Percentiles rank a stretch among this genome's conserved stretches.
Conservation (phyloP, 2,113 vertebrate genomes). For the Callionymus lyra region DNA sequence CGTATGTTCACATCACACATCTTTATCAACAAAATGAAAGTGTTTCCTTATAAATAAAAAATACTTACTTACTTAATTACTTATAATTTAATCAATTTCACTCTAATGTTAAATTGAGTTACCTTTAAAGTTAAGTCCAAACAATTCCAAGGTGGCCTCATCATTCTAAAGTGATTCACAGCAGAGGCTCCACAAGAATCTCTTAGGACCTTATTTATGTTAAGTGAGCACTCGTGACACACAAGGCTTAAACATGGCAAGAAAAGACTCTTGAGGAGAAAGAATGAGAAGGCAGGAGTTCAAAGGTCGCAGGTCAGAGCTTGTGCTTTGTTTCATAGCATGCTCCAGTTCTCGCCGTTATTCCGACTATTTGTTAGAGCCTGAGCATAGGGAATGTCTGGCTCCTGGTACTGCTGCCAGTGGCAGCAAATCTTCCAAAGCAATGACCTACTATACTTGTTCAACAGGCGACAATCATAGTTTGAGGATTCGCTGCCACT, state of each 20-base stretch:
- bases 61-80: no score
- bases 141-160: no score
- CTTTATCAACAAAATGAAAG: no score
- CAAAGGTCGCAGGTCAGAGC: conserved; percentile 22
- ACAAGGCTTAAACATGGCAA: neutral
- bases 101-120: no score
- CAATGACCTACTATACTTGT: conserved; percentile 37
- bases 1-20: no score
- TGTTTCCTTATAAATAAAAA: no score
- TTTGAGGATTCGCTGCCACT: conserved; percentile 10
- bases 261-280: conserved; percentile 6
- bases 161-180: no score
- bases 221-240: conserved; percentile 5
- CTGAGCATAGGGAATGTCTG: conserved; percentile 30
- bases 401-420: conserved; percentile 23
- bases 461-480: conserved; percentile 39
- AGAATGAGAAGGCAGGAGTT: conserved; percentile 12
- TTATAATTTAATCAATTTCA: no score
- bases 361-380: conserved; percentile 46
- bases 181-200: no score
- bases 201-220: conserved; percentile 26
- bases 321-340: conserved; percentile 45
- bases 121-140: no score
- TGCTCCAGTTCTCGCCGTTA: conserved; percentile 49
- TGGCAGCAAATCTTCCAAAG: conserved; percentile 47